Conservation (phyloP, 2,888 invertebrate species). For the Unio delphinus region DNA sequence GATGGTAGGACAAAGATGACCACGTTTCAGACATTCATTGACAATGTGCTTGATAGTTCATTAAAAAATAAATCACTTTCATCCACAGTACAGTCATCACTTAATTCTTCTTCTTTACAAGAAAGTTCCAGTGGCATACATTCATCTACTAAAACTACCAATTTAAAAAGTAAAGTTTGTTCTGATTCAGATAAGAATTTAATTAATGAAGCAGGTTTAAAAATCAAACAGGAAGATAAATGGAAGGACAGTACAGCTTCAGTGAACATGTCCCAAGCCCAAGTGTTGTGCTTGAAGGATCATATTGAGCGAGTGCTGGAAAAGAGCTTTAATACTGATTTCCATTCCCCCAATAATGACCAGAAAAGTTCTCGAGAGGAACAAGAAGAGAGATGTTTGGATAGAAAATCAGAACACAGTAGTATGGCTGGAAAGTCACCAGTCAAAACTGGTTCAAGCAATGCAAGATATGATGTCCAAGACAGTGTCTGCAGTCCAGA, state of each 20-base stretch:
- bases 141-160: constrained; percentile 4
- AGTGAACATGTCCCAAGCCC: constrained; percentile 23
- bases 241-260: constrained; percentile 2
- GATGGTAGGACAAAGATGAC: constrained; percentile 23
- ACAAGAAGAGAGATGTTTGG: constrained; percentile 1
- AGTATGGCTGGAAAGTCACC: no score
- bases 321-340: constrained; percentile 41
- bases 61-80: constrained; percentile 26
- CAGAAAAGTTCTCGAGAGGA: constrained; percentile 14
- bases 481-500: constrained; percentile 46
- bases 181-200: constrained; percentile 1
- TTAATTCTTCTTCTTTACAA: constrained; percentile 24
- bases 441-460: no score
- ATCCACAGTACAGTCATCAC: constrained; percentile 12
- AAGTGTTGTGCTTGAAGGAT: constrained; percentile 51
- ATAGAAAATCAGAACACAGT: constrained; percentile 14
- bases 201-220: constrained; percentile 2
- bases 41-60: constrained; percentile 56
- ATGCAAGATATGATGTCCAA: not conserved
- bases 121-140: constrained; percentile 17
- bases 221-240: constrained; percentile 9
- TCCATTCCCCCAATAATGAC: constrained; percentile 20
- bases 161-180: constrained; percentile 1
- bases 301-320: constrained; percentile 57
- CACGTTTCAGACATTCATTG: constrained; percentile 57